Base-by-base conservation (phyloP, 2,888 invertebrate genomes). In the Hydroisotoma schaefferi region DNA sequence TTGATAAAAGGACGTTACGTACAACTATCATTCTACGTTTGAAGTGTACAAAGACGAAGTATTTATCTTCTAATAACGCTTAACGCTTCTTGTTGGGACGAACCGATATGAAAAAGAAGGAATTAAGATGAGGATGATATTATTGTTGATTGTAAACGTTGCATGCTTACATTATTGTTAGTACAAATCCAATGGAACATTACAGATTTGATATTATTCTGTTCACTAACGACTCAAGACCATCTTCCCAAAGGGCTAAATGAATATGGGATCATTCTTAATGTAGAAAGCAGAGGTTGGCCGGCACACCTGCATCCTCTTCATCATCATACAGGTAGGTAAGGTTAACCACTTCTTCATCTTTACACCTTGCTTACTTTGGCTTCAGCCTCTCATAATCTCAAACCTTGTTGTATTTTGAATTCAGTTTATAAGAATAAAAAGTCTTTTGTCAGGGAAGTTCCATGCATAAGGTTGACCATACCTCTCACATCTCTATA, bases 341-440 rank as follows among this genome's bases (percentile, higher is more conserved):
- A 67, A 61, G 67, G 63, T 63, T 67, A 67, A 67, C 64, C 64
- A 67, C 62, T 67, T 63, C 59, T 61, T 64, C 62, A 64, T 67
- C 59, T 64, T 67, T 64, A 64, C 63, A 64, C 64, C 64, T 64
- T 58, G 51, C 40, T 43, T 43, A 25, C 48, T 46, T n/a, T n/a
- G n/a, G n/a, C n/a, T n/a, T n/a, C n/a, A n/a, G n/a, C n/a, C n/a
- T n/a, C n/a, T n/a, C n/a, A n/a, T n/a, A n/a, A n/a, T n/a, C n/a
- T n/a, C n/a, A n/a, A n/a, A n/a, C n/a, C n/a, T n/a, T n/a, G n/a
- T n/a, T n/a, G n/a, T n/a, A n/a, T n/a, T n/a, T n/a, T n/a, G n/a
- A n/a, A n/a, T n/a, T n/a, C n/a, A n/a, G n/a, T n/a, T n/a, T n/a
- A n/a, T n/a, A n/a, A n/a, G n/a, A n/a, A n/a, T n/a, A n/a, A n/a